Percentiles rank a stretch among this genome's conserved stretches.
phyloP scores from a whole-genome alignment of 2,113 vertebrate genomes.

The Xiphias gladius region DNA sequence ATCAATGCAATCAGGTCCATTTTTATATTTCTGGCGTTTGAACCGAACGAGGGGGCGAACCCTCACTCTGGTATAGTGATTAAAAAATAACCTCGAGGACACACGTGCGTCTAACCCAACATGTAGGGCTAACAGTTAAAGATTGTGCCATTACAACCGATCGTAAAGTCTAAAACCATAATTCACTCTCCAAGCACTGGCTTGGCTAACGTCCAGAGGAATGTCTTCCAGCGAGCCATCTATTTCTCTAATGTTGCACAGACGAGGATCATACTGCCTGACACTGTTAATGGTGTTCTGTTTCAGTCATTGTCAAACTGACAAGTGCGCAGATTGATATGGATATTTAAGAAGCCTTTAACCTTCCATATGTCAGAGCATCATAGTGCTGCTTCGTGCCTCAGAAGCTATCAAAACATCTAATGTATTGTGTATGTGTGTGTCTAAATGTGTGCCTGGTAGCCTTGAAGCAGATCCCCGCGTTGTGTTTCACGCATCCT shows the following conservation, averaged over 20 bases:
- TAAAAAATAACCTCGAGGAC: background rate
- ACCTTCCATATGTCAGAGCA: conserved; percentile 75
- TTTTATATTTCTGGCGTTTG: conserved; percentile 54
- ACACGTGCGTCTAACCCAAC: background rate
- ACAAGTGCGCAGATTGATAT: conserved; percentile 84
- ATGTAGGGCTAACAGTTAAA: background rate
- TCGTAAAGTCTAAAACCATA: background rate
- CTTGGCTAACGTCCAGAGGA: conserved; percentile 53
- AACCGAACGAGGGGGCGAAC: background rate
- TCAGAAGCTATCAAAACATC: conserved; percentile 61
- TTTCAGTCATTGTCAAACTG: conserved; percentile 82
- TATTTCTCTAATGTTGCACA: conserved; percentile 79
- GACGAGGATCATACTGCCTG: conserved; percentile 65
- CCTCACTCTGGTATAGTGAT: background rate
- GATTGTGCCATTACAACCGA: background rate
- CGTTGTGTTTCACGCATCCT: conserved; percentile 65
- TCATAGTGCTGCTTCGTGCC: conserved; percentile 61
- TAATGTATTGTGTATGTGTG: conserved; percentile 40
- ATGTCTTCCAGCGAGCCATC: conserved; percentile 69
- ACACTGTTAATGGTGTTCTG: conserved; percentile 73
- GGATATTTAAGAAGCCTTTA: conserved; percentile 83
- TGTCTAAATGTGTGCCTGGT: conserved; percentile 17
- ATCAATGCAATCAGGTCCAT: conserved; percentile 63
- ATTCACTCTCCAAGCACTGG: background rate
- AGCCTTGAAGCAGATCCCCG: conserved; percentile 59